phyloP scores from a whole-genome alignment of 2,888 invertebrate genomes.

The Pycnomerus fuliginosus region DNA sequence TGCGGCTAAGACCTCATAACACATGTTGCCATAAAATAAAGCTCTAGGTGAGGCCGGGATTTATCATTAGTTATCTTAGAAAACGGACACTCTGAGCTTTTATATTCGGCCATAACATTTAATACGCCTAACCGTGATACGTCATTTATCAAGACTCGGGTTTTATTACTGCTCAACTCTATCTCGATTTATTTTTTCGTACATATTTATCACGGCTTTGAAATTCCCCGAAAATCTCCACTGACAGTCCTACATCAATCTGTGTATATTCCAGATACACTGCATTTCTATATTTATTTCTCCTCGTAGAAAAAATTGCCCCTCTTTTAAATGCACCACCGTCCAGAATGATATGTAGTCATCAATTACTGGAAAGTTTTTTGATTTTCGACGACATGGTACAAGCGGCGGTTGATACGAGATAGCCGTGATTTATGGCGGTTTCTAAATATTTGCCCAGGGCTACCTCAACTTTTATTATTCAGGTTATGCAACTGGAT shows the following conservation, averaged over 20 bases:
- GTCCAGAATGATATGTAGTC: constrained; percentile 6
- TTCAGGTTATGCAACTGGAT: no score
- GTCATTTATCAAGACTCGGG: constrained; percentile 28
- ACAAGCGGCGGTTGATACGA: constrained; percentile 3
- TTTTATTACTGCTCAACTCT: constrained; percentile 26
- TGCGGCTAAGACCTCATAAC: no score
- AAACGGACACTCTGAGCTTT: background rate
- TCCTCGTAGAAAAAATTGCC: constrained; percentile 13
- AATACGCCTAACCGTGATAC: constrained; percentile 22
- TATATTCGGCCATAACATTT: constrained; percentile 18
- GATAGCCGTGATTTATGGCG: constrained; percentile 10
- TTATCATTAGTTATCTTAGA: no score
- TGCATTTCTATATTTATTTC: constrained; percentile 12
- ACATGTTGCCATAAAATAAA: no score
- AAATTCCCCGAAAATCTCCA: constrained; percentile 2
- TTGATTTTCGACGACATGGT: constrained; percentile 5
- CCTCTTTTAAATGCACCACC: constrained; percentile 3
- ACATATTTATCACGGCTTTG: constrained; percentile 26
- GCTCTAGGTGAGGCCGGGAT: no score
- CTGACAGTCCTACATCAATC: constrained; percentile 15
- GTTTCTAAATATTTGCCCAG: no score
- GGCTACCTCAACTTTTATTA: no score
- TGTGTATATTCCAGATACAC: constrained; percentile 4
- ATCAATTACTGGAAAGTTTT: constrained; percentile 10
- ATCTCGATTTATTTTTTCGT: constrained; percentile 27